Conservation (phyloP, 2,888 invertebrate species). For the Heliconius cydno region DNA sequence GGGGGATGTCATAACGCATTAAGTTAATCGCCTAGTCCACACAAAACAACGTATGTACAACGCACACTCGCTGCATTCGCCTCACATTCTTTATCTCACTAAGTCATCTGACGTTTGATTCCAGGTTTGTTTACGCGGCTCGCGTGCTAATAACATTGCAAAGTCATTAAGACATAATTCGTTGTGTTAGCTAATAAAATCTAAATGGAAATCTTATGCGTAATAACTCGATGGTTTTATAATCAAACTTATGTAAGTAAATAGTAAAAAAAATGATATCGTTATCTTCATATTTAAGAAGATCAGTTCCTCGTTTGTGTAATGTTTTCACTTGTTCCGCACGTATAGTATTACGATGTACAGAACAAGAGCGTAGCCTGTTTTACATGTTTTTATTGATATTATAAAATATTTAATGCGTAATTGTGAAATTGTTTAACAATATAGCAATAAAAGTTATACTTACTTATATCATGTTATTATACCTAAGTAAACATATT, state of each 20-base stretch:
- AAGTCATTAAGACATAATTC: constrained; percentile 49
- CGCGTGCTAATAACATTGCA: constrained; percentile 48
- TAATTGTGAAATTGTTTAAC: constrained; percentile 1
- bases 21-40: constrained; percentile 8
- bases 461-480: not conserved
- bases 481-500: not conserved
- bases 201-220: constrained; percentile 45
- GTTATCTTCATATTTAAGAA: constrained; percentile 39
- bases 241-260: constrained; percentile 45
- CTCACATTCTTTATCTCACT: constrained; percentile 40
- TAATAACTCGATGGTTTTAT: constrained; percentile 47
- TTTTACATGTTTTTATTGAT: constrained; percentile 25
- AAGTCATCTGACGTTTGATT: constrained; percentile 44
- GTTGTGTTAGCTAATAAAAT: constrained; percentile 46
- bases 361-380: constrained; percentile 16
- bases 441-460: not conserved
- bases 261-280: constrained; percentile 27
- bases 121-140: constrained; percentile 42
- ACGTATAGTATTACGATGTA: constrained; percentile 10
- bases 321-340: constrained; percentile 24
- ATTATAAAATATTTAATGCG: constrained; percentile 12
- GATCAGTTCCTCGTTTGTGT: constrained; percentile 39
- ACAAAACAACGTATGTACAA: constrained; percentile 21
- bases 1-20: constrained; percentile 11
- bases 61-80: constrained; percentile 31